These are phyloP conservation scores for Tachyglossus aculeatus DNA, from an alignment of 2,797 vertebrate species.

Conservation along the genomic window DNA sequence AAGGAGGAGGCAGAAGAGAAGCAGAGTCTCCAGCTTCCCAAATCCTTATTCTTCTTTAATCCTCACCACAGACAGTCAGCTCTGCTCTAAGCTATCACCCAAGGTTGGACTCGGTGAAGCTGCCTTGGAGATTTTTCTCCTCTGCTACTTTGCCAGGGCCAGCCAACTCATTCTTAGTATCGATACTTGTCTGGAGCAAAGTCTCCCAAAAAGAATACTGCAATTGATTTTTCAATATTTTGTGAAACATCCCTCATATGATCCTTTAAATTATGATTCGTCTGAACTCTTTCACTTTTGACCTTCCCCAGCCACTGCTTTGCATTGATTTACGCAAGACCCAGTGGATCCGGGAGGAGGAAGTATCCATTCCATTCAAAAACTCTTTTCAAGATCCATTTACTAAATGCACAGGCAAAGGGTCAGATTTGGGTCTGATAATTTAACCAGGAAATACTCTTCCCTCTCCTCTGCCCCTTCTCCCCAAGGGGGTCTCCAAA, in stretches of 20 bases:
- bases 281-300: conserved; percentile 59
- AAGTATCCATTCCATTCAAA: conserved; percentile 17
- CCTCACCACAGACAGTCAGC: neutral
- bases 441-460: conserved; percentile 45
- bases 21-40: neutral
- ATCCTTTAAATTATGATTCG: conserved; percentile 53
- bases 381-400: conserved; percentile 44
- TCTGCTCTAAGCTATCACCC: neutral
- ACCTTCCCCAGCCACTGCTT: conserved; percentile 55
- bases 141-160: no score
- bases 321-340: conserved; percentile 62
- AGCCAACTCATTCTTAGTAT: neutral
- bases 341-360: conserved; percentile 20
- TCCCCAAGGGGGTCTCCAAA: conserved; percentile 1
- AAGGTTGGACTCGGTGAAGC: conserved; percentile 28
- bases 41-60: neutral
- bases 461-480: conserved; percentile 3
- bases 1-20: no score
- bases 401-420: conserved; percentile 15
- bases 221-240: conserved; percentile 55
- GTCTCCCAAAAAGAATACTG: conserved; percentile 38
- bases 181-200: conserved; percentile 29
- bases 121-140: neutral
- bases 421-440: conserved; percentile 43
- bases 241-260: conserved; percentile 38